Conservation (phyloP, 2,888 invertebrate genomes). For the Drosophila atroscutellata region DNA sequence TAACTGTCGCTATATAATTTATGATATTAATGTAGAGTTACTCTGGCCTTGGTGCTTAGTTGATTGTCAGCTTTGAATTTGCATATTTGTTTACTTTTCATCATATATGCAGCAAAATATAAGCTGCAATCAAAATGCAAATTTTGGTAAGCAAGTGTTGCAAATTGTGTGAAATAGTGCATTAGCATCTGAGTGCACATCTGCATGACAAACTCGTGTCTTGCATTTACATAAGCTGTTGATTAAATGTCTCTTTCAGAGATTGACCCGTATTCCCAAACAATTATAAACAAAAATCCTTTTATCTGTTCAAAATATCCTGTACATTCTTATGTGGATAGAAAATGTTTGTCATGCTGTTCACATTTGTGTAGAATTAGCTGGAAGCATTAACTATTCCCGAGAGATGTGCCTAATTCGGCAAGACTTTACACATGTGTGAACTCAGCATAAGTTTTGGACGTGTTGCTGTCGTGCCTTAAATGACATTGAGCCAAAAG, state of each 20-base stretch:
- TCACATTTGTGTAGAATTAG: neutral
- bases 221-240: neutral
- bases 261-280: neutral
- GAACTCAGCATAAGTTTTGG: neutral
- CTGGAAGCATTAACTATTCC: neutral
- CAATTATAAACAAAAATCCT: neutral
- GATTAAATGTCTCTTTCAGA: neutral
- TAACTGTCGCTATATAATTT: slow-evolving; percentile 25
- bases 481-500: slow-evolving; percentile 2
- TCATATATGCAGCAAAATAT: slow-evolving; percentile 22
- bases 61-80: slow-evolving; percentile 39
- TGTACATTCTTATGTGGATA: neutral
- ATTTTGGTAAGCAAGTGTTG: slow-evolving; percentile 26
- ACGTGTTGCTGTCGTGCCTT: neutral
- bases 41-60: slow-evolving; percentile 1
- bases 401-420: neutral
- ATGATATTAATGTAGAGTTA: slow-evolving; percentile 26
- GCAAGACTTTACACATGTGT: neutral
- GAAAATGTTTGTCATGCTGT: neutral
- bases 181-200: neutral
- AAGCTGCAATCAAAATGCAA: slow-evolving; percentile 50
- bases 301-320: neutral
- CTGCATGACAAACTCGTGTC: neutral
- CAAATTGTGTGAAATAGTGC: slow-evolving; percentile 16
- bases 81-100: slow-evolving; percentile 15